These are phyloP conservation scores for Platycercus adscitus DNA, from an alignment of 2,113 vertebrate species.

Conservation along the genomic window DNA sequence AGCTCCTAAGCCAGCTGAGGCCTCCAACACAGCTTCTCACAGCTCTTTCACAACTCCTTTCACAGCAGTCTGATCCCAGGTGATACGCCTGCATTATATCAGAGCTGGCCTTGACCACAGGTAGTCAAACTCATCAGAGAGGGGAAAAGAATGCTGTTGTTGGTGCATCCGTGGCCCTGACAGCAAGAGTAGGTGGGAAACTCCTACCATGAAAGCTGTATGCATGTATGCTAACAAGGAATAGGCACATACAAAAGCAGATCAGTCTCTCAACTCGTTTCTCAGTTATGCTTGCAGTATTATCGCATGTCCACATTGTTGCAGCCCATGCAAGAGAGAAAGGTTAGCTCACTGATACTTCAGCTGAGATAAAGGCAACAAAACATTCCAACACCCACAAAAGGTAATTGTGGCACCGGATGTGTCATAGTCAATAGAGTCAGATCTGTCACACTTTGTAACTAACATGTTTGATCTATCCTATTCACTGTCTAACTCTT, in stretches of 20 bases:
- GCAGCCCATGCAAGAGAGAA: neutral
- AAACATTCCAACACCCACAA: neutral
- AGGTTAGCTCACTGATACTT: neutral
- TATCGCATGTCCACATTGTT: neutral
- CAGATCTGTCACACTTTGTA: neutral
- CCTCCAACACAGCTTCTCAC: neutral
- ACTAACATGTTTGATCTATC: neutral
- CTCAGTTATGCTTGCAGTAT: neutral
- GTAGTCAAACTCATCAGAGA: neutral
- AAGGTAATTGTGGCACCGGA: neutral
- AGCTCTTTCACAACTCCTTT: neutral
- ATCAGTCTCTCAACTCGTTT: neutral
- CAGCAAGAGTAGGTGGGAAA: neutral
- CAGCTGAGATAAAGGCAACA: neutral
- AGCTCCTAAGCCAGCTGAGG: neutral
- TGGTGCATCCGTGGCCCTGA: neutral
- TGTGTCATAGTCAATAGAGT: neutral
- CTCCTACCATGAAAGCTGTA: neutral
- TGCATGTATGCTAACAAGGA: neutral
- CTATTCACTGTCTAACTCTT: neutral
- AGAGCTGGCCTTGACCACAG: neutral
- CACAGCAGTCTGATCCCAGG: neutral
- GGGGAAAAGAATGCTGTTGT: neutral
- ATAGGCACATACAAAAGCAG: neutral
- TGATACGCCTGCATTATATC: neutral